Percentiles rank a stretch among this genome's conserved stretches.
phyloP scores from a whole-genome alignment of 1,140 invertebrate species.

The Potamilus streckersoni region DNA sequence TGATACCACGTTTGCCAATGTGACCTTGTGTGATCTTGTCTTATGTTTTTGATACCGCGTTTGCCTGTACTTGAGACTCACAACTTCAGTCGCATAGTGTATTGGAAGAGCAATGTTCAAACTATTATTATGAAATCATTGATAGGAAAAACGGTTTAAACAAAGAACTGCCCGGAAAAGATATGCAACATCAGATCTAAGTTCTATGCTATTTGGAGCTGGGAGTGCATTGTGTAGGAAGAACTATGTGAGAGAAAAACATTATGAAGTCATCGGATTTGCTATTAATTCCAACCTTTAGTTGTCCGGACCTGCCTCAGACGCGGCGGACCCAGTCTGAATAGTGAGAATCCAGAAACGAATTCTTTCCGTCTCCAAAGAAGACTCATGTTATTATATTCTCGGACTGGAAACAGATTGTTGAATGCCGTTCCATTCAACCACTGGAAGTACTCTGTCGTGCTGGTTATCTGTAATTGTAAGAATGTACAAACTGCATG shows the following conservation, averaged over 20 bases:
- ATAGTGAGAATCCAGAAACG: conserved; percentile 31
- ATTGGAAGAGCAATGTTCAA: background rate
- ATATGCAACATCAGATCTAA: no score
- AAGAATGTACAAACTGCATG: no score
- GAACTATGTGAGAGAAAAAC: no score
- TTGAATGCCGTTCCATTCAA: conserved; percentile 35
- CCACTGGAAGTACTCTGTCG: conserved; percentile 38
- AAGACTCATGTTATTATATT: conserved; percentile 34
- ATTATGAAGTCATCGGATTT: no score
- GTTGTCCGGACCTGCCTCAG: conserved; percentile 42
- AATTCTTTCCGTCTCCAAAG: conserved; percentile 42
- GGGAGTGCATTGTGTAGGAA: no score
- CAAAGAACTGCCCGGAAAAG: no score
- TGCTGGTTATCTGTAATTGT: conserved; percentile 31
- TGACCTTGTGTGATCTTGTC: no score
- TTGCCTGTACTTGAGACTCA: background rate
- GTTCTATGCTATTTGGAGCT: no score
- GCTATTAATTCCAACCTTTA: conserved; percentile 31
- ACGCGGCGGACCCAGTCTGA: conserved; percentile 48
- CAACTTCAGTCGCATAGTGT: background rate
- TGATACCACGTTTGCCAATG: no score
- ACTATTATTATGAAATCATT: no score
- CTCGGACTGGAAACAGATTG: conserved; percentile 39
- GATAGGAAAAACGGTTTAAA: no score
- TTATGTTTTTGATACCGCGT: no score